Evolutionary conservation across 1,140 invertebrate genomes (phyloP), one percentile per base, ranked within the genome.

Genomic region (Armadillidium nasatum): DNA sequence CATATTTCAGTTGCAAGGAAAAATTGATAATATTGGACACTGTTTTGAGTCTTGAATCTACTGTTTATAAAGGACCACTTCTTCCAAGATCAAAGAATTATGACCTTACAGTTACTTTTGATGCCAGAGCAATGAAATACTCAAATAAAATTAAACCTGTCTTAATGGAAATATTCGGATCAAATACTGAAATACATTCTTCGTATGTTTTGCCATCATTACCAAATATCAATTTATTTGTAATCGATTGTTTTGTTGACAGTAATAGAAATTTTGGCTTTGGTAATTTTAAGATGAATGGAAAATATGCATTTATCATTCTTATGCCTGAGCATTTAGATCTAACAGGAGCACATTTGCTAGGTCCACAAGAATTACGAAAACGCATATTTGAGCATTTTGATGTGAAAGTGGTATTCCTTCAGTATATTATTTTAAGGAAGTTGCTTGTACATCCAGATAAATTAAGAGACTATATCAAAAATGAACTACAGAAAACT

Each of bases 251-350:
- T 69, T 80, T 91, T 77, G 79, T 91, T 71, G 87, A 89, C 83
- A 86, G 87, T n/a, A 79, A 75, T 71, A 83, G 83, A 21, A 82
- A 78, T 15, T 82, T 82, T 0, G 83, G 80, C 21, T 66, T 74
- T 22, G 67, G 70, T 73, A 23, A 75, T 44, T 72, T 77, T 46
- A 72, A 75, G 23, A 76, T 71, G 76, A 77, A 76, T 13, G 77
- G 81, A 23, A 75, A 81, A 23, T 78, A 81, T 46, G 89, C 87
- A 4, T 79, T 91, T 76, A 83, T 91, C 43, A 87, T 92, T 72
- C 86, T 90, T 83, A 83, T 90, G 23, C 90, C 89, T 19, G 89
- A 91, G 79, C 87, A 91, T 84, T 91, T 88, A 83, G 89, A 88
- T 82, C 84, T 85, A 60, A 85, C 87, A 73, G 85, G 83, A 69